Conservation (phyloP, 1,140 invertebrate species). For the Zaprionus taronus region DNA sequence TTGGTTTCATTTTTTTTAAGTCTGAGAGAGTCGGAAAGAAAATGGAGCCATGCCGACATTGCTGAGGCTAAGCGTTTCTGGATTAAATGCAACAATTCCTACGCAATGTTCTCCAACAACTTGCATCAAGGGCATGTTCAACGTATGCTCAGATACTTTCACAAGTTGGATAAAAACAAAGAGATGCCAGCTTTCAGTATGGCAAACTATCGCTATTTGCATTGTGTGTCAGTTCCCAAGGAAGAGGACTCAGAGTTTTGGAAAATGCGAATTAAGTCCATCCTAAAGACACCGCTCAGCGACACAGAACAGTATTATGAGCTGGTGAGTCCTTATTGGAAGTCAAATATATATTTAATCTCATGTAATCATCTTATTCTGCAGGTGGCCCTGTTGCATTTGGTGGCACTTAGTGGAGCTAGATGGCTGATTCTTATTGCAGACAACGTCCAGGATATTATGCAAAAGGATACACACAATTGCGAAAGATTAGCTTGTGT, state of each 20-base stretch:
- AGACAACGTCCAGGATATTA: constrained; percentile 14
- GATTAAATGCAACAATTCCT: constrained; percentile 52
- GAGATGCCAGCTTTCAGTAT: constrained; percentile 18
- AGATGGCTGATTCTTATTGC: constrained; percentile 37
- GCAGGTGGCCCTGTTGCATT: constrained; percentile 46
- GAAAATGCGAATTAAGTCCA: constrained; percentile 31
- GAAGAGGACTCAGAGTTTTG: constrained; percentile 32
- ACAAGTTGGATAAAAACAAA: constrained; percentile 15
- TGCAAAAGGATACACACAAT: not conserved
- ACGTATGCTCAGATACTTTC: constrained; percentile 57
- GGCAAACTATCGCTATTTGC: constrained; percentile 41
- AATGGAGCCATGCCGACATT: constrained; percentile 29
- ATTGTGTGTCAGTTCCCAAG: constrained; percentile 11
- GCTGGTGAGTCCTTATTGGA: constrained; percentile 34
- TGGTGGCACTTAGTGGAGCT: constrained; percentile 12
- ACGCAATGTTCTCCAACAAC: constrained; percentile 48
- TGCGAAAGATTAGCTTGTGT: constrained; percentile 18
- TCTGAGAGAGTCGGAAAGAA: constrained; percentile 21
- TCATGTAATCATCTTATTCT: not conserved
- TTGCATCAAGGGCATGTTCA: constrained; percentile 52
- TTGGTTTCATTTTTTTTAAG: constrained; percentile 25
- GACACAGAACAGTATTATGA: constrained; percentile 57
- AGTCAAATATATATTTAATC: not conserved
- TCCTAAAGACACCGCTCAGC: constrained; percentile 7
- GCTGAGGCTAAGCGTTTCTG: constrained; percentile 33